Evolutionary conservation across 2,797 vertebrate genomes (phyloP).

Genomic region (Pristis pectinata): DNA sequence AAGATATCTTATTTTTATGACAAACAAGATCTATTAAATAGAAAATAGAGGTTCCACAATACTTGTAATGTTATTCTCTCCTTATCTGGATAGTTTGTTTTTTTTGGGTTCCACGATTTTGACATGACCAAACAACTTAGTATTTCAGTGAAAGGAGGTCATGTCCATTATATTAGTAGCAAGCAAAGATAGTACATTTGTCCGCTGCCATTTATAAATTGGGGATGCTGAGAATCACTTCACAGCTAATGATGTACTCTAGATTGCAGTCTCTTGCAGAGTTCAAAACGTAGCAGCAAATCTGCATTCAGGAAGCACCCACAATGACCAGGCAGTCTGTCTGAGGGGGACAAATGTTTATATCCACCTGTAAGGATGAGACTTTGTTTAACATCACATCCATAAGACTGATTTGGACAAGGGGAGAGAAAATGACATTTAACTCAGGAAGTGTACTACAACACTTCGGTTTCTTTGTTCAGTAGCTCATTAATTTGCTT

Average conservation of each 20-base stretch:
- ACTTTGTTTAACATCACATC: background rate
- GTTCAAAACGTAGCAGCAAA: background rate
- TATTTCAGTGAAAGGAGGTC: background rate
- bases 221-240: background rate
- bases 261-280: background rate
- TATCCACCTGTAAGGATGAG: background rate
- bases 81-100: background rate
- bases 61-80: background rate
- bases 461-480: background rate
- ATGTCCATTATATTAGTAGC: background rate
- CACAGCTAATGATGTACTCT: background rate
- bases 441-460: background rate
- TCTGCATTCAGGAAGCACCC: background rate
- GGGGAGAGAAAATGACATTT: background rate
- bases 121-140: background rate
- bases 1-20: too few species aligned
- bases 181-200: background rate
- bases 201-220: background rate
- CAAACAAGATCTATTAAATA: too few species aligned
- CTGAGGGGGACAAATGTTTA: background rate
- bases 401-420: background rate
- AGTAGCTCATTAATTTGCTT: background rate
- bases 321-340: background rate
- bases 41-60: background rate
- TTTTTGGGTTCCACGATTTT: background rate